Evolutionary conservation across 2,888 invertebrate species (phyloP), one percentile per base, ranked within the genome.

Genomic region (Carpatolechia fugitivella): DNA sequence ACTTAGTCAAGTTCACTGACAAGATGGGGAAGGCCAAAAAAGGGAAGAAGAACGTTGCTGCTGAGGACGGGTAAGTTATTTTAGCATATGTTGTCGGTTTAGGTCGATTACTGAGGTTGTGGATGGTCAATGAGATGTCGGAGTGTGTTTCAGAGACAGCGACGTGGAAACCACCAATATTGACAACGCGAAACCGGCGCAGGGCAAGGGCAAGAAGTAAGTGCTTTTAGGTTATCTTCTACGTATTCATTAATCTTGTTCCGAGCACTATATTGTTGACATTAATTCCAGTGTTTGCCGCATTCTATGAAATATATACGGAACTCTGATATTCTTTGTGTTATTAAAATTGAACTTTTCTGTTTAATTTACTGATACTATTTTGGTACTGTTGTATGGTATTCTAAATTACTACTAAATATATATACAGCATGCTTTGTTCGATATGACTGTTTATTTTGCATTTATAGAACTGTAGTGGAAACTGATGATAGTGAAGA

Each of bases 11-110:
- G 59, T 60, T 63, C 60, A 66, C 59, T 55, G 61, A 65, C 69
- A 80, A 69, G 64, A 95, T 95, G 95, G 95, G 94, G 77, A 95
- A 95, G 91, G 92, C 94, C 80, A 95, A 95, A 92, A 95, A 95
- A 87, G 93, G 94, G 80, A 95, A 95, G 90, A 95, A 95, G 91
- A 93, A 92, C 84, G 92, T 91, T 78, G 92, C 92, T 77, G 93
- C 93, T 64, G 95, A 95, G 66, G 95, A 95, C 72, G 93, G 94
- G 95, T 95, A 88, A 92, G 91, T 74, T 70, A n/a, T 64, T 56
- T 68, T 67, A 74, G 74, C 80, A 82, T 80, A 85, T 82, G 78
- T 78, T 76, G 69, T 64, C 57, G 35, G 47, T 62, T 63, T 61
- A 14, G 8, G 40, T 10, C 60, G 51, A 63, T 72, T 66, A 62